Percentiles rank a stretch among this genome's conserved stretches.
Evolutionary conservation across 2,888 invertebrate species (phyloP).

Genomic region (Carcina quercana): DNA sequence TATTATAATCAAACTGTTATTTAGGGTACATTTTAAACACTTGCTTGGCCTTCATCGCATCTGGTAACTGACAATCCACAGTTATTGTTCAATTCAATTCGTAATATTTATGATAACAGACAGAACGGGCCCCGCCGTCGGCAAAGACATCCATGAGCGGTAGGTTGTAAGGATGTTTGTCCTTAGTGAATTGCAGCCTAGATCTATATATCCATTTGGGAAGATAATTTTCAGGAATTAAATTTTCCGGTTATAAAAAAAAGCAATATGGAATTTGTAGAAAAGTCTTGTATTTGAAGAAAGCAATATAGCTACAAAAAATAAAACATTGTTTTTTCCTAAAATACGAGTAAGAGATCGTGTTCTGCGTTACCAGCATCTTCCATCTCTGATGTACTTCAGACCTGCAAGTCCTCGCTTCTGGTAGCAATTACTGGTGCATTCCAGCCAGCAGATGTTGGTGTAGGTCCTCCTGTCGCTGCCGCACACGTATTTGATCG

Average conservation of each 20-base stretch:
- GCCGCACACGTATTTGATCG: conserved; percentile 27
- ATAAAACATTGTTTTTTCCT: not conserved
- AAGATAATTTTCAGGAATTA: not conserved
- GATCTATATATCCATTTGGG: no score
- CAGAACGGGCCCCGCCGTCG: no score
- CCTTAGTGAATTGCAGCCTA: no score
- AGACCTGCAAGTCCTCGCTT: conserved; percentile 3
- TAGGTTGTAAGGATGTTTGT: no score
- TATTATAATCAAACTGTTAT: no score
- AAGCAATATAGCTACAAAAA: not conserved
- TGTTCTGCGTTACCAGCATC: conserved; percentile 13
- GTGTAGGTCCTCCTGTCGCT: conserved; percentile 25
- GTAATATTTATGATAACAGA: no score
- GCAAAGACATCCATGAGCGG: no score
- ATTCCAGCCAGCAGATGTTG: conserved; percentile 28
- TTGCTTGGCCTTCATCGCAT: no score
- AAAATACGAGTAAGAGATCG: not conserved
- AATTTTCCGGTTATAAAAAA: not conserved
- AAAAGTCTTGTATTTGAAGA: not conserved
- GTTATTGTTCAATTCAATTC: no score
- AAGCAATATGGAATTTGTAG: not conserved
- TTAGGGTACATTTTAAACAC: no score
- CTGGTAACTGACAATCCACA: no score
- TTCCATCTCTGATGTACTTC: conserved; percentile 7
- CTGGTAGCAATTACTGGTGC: conserved; percentile 21